Evolutionary conservation across 2,797 vertebrate species (phyloP).

Genomic region (Craterocephalus amniculus): DNA sequence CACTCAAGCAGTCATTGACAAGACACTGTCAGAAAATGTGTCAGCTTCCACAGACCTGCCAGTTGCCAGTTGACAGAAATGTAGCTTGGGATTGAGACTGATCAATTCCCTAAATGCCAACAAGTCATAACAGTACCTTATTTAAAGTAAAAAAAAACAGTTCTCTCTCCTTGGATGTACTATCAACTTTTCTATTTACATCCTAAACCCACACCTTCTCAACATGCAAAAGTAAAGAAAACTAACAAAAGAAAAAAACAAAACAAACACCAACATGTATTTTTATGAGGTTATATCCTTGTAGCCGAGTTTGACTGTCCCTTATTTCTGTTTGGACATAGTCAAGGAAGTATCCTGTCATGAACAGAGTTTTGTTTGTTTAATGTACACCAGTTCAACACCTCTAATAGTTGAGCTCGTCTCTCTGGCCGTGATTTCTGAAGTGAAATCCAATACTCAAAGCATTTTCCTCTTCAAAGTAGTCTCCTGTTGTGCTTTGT

Average conservation of each 20-base stretch:
- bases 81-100: constrained; percentile 72
- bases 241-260: neutral
- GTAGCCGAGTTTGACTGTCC: constrained; percentile 44
- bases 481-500: constrained; percentile 83
- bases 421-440: constrained; percentile 71
- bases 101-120: constrained; percentile 81
- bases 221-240: constrained; percentile 38
- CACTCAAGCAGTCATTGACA: constrained; percentile 75
- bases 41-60: constrained; percentile 77
- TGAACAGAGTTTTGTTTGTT: constrained; percentile 56
- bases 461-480: constrained; percentile 82
- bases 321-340: constrained; percentile 46
- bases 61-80: constrained; percentile 75
- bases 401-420: constrained; percentile 63
- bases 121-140: constrained; percentile 67
- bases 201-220: constrained; percentile 41
- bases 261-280: neutral
- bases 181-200: constrained; percentile 65
- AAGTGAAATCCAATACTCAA: constrained; percentile 81
- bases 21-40: constrained; percentile 76
- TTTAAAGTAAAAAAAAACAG: constrained; percentile 54
- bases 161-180: constrained; percentile 57
- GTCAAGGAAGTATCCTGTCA: constrained; percentile 32
- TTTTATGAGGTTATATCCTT: constrained; percentile 43
- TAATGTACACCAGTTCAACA: constrained; percentile 65